Base-by-base conservation (phyloP, 1,140 invertebrate genomes). In the Sycophaga agraensis region DNA sequence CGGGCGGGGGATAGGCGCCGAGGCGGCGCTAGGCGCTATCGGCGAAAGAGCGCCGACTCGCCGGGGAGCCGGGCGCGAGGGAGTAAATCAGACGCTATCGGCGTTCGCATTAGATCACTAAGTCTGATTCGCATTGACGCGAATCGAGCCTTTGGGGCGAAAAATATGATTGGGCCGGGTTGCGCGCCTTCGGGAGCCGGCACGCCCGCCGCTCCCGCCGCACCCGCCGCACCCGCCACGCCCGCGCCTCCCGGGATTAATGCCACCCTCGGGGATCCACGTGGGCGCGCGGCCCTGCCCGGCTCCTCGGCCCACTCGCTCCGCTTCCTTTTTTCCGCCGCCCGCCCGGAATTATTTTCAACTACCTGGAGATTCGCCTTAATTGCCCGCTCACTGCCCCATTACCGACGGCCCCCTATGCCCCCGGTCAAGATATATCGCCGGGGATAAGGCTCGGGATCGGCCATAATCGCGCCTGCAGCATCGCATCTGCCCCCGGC, bases 41-140 rank as follows among this genome's bases (percentile, higher is more conserved):
- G n/a, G n/a, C n/a, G n/a, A n/a, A n/a, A n/a, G n/a, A n/a, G n/a
- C n/a, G n/a, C n/a, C n/a, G n/a, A n/a, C n/a, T n/a, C n/a, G n/a
- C n/a, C 16, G 51, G 50, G 24, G n/a, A 22, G 37, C 39, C 45
- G 58, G 35, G 9, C 40, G 24, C 0, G 16, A 26, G 63, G 55
- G 50, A 71, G 72, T 74, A 77, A 79, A 81, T 78, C 73, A 74
- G 73, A 72, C 65, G 66, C 68, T 78, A 78, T 78, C 73, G 73
- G 70, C 73, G 77, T 77, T 70, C 71, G 70, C 70, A 76, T 81
- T 79, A 80, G 77, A 80, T 81, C 77, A 69, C 72, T 75, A 76
- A 78, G 75, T 69, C 72, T 78, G 79, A 80, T 81, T 80, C 77
- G 74, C 70, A 77, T 80, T 76, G 77, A 80, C 77, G 73, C 70